Percentiles rank a stretch among this genome's conserved stretches.
phyloP scores from a whole-genome alignment of 2,113 vertebrate genomes.

The Charadrius vociferus region DNA sequence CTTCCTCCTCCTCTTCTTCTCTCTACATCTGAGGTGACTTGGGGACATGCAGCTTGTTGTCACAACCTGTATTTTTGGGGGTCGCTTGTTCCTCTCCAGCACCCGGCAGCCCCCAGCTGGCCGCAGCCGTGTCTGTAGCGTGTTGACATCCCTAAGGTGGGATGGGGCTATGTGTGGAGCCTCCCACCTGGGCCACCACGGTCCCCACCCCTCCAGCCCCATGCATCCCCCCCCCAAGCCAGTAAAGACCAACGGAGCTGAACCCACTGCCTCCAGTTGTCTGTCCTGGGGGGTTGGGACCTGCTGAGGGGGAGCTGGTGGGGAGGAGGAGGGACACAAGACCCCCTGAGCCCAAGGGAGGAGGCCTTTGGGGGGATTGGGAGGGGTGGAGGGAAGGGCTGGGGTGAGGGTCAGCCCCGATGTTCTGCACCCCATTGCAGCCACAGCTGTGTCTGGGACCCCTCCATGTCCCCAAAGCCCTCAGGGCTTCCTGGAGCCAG shows the following conservation, averaged over 20 bases:
- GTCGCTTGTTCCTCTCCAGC: background rate
- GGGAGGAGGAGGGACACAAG: background rate
- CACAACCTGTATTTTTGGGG: rapidly evolving
- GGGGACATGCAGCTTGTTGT: background rate
- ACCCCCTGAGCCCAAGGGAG: background rate
- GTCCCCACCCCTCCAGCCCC: background rate
- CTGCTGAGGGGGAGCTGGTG: background rate
- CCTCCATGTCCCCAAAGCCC: background rate
- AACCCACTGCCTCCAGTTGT: background rate
- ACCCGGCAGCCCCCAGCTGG: rapidly evolving
- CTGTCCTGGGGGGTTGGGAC: background rate
- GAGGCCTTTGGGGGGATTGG: background rate
- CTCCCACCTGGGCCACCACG: background rate
- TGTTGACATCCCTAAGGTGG: background rate
- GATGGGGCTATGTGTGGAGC: background rate
- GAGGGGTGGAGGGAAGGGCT: background rate
- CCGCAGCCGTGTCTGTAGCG: background rate
- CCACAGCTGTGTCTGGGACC: background rate
- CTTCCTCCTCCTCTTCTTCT: background rate
- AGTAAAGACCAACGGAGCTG: conserved; percentile 14
- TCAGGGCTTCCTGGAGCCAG: no score
- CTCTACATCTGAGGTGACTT: background rate
- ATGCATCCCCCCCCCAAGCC: background rate
- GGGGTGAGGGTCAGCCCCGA: background rate
- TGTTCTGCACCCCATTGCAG: rapidly evolving